These are phyloP conservation scores for Scolopax mira DNA, from an alignment of 2,113 vertebrate species.

Conservation along the genomic window DNA sequence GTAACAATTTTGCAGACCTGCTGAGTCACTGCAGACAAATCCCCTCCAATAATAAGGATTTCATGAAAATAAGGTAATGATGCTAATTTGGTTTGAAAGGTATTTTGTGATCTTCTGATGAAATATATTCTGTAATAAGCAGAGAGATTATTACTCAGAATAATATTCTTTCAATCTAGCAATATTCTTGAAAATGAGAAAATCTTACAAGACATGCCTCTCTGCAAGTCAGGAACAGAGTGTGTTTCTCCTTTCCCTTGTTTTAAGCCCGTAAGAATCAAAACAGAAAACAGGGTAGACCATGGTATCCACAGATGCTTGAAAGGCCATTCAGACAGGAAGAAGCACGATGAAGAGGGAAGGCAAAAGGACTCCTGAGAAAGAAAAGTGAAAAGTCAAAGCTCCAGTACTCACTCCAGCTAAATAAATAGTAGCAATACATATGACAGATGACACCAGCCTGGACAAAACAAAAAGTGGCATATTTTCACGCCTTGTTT, in stretches of 20 bases:
- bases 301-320: neutral
- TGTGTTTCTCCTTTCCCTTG: neutral
- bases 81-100: neutral
- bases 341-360: neutral
- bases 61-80: neutral
- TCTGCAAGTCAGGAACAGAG: neutral
- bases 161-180: neutral
- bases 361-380: neutral
- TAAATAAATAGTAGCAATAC: neutral
- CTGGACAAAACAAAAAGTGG: neutral
- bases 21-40: conserved; percentile 37
- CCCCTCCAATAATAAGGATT: neutral
- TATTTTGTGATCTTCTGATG: neutral
- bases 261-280: neutral
- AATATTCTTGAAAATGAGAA: neutral
- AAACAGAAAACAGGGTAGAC: neutral
- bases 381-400: neutral
- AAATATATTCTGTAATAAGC: neutral
- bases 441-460: neutral
- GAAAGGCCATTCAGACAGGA: neutral
- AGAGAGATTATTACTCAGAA: neutral
- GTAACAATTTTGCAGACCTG: neutral
- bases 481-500: conserved; percentile 8
- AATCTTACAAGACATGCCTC: neutral
- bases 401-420: neutral